These are phyloP conservation scores for Zaprionus gabonicus DNA, from an alignment of 1,140 invertebrate genomes.

Conservation along the genomic window DNA sequence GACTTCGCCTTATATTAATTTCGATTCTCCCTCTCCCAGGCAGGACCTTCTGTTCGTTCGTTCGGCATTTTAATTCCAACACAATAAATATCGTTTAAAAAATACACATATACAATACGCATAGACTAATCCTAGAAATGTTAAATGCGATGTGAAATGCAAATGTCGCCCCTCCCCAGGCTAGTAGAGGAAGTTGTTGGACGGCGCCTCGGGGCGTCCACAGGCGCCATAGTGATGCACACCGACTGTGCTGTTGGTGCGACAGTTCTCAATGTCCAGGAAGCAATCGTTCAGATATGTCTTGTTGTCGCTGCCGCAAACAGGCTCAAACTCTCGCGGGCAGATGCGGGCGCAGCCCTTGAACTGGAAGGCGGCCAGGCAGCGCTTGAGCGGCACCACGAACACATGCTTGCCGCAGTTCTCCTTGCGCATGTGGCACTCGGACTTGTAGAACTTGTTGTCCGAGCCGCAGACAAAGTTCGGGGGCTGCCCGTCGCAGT, in stretches of 20 bases:
- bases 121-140: constrained; percentile 68
- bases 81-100: constrained; percentile 79
- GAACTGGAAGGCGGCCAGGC: constrained; percentile 92
- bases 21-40: constrained; percentile 34
- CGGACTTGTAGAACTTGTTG: constrained; percentile 95
- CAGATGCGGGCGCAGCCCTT: constrained; percentile 94
- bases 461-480: constrained; percentile 96
- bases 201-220: constrained; percentile 80
- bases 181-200: constrained; percentile 80
- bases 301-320: constrained; percentile 94
- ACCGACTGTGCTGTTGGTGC: constrained; percentile 86
- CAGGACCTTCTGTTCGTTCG: constrained; percentile 46
- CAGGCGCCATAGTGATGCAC: constrained; percentile 83
- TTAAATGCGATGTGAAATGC: constrained; percentile 73
- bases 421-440: constrained; percentile 96
- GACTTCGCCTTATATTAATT: constrained; percentile 84
- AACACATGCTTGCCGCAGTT: constrained; percentile 96
- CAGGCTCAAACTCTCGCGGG: constrained; percentile 93
- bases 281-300: constrained; percentile 97
- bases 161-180: constrained; percentile 18
- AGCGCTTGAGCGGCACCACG: constrained; percentile 93
- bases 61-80: constrained; percentile 75
- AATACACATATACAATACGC: constrained; percentile 68
- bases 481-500: constrained; percentile 88
- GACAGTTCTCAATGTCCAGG: constrained; percentile 94